Evolutionary conservation across 2,113 vertebrate genomes (phyloP).

Genomic region (Gulo gulo): DNA sequence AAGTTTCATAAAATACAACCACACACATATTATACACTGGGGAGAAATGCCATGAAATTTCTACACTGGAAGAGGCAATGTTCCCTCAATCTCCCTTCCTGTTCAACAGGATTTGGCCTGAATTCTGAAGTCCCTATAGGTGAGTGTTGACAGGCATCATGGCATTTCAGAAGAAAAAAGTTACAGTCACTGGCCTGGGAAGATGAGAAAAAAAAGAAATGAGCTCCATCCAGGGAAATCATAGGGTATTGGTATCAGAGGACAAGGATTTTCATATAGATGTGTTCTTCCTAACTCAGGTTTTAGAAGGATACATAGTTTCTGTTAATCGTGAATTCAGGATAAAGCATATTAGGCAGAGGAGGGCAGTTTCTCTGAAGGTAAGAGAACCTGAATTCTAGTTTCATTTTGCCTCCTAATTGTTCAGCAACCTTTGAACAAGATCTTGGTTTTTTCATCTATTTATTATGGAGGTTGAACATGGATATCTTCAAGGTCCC

Average conservation of each 20-base stretch:
- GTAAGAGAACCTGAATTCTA: background rate
- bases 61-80: constrained; percentile 47
- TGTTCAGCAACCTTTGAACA: background rate
- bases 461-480: background rate
- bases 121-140: constrained; percentile 60
- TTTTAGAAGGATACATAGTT: background rate
- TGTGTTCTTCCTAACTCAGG: background rate
- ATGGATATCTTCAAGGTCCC: background rate
- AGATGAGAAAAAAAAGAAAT: constrained; percentile 29
- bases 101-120: constrained; percentile 52
- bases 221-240: constrained; percentile 55
- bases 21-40: constrained; percentile 40
- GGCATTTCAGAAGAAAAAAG: constrained; percentile 21
- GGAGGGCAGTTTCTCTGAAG: background rate
- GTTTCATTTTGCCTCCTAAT: background rate
- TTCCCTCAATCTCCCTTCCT: constrained; percentile 34
- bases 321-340: background rate
- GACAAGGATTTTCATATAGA: constrained; percentile 41
- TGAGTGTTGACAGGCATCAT: background rate
- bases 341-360: background rate
- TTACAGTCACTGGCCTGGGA: background rate
- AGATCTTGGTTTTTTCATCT: background rate
- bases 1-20: constrained; percentile 51
- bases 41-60: constrained; percentile 58
- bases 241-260: constrained; percentile 6